Evolutionary conservation across 2,888 invertebrate genomes (phyloP), one percentile per base, ranked within the genome.

Genomic region (Clunio marinus): DNA sequence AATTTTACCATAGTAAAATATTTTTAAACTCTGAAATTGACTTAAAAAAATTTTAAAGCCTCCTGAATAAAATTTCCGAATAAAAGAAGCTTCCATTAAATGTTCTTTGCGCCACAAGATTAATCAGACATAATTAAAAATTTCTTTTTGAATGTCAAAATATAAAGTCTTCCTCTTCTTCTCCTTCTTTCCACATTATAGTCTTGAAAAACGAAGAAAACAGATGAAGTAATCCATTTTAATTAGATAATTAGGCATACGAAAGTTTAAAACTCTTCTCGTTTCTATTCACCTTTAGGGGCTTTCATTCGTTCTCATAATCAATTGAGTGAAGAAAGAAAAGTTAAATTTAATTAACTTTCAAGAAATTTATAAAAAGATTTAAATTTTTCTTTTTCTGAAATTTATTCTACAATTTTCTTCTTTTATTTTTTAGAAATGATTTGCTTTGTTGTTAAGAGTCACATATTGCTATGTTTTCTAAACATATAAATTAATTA

Each of bases 301-400:
- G 35, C 32, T 37, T 57, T 37, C 41, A n/a, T 60, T 32, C 32
- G 37, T 32, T 32, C 37, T 22, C n/a, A n/a, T n/a, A 60, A 41
- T 37, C 60, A 60, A 60, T 60, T 15, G 37, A 60, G 24, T 22
- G 32, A 20, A 60, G 32, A 27, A 35, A 10, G 35, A 7, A 22
- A 22, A 37, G 32, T 37, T 5, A 37, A n/a, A 35, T 37, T 37
- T 60, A 37, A 60, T 37, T 60, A 37, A 60, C 37, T 37, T 60
- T 60, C 17, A 51, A 5, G 4, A 3, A 15, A 45, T n/a, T n/a
- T n/a, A n/a, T n/a, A n/a, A n/a, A n/a, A 32, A 32, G 32, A 32
- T 4, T 32, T 32, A 7, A 7, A 45, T 45, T 45, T 45, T 45
- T 13, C 17, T 3, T 45, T n/a, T n/a, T n/a, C n/a, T n/a, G n/a